These are phyloP conservation scores for Zelostemma sp. DNA, from an alignment of 1,140 invertebrate genomes.

Conservation along the genomic window DNA sequence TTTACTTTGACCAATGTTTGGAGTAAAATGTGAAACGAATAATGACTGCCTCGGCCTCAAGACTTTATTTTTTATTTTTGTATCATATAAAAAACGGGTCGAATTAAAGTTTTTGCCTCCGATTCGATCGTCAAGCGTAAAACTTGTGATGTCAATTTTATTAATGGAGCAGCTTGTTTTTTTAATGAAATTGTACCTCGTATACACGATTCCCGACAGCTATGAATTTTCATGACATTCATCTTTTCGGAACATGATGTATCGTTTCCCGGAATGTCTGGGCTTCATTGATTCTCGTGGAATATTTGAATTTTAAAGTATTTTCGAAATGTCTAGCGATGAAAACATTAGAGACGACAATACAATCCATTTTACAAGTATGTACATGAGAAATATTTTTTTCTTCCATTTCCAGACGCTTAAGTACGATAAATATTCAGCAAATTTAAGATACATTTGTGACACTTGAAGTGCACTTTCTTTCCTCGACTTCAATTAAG, in stretches of 20 bases:
- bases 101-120: too few relatives aligned
- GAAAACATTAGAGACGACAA: too few relatives aligned
- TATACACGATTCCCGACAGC: slow-evolving; percentile 1
- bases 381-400: too few relatives aligned
- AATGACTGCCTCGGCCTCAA: neutral
- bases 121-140: neutral
- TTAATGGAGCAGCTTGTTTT: neutral
- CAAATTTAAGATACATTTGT: too few relatives aligned
- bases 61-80: neutral
- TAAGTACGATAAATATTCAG: too few relatives aligned
- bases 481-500: too few relatives aligned
- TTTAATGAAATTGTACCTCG: neutral
- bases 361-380: too few relatives aligned
- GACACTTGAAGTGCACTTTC: too few relatives aligned
- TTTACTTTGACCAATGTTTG: neutral
- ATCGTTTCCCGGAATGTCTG: slow-evolving; percentile 8
- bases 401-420: too few relatives aligned
- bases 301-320: neutral
- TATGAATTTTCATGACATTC: slow-evolving; percentile 14
- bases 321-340: neutral
- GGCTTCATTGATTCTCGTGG: neutral
- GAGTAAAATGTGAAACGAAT: neutral
- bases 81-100: neutral
- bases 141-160: too few relatives aligned
- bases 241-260: slow-evolving; percentile 15